Evolutionary conservation across 1,140 invertebrate species (phyloP).

Genomic region (Vanessa tameamea): DNA sequence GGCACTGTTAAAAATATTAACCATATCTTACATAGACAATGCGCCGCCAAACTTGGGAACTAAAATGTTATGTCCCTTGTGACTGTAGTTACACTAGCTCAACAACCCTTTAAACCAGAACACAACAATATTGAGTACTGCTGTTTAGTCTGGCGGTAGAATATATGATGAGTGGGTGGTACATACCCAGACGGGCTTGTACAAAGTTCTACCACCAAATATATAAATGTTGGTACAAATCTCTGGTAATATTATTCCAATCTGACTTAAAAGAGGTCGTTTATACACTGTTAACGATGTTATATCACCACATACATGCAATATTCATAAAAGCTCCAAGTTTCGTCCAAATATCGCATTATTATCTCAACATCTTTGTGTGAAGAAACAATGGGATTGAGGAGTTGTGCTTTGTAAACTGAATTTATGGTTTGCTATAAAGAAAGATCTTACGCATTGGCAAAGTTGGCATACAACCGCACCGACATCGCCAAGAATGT

Average conservation of each 20-base stretch:
- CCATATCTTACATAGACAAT: too few relatives aligned
- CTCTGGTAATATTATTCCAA: not conserved
- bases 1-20: too few relatives aligned
- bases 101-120: too few relatives aligned
- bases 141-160: too few relatives aligned
- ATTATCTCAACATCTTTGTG: constrained; percentile 35
- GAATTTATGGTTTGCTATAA: constrained; percentile 36
- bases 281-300: constrained; percentile 16
- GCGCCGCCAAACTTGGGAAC: too few relatives aligned
- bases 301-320: constrained; percentile 20
- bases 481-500: constrained; percentile 35
- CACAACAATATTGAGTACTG: too few relatives aligned
- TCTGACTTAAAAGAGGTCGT: not conserved
- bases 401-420: constrained; percentile 33
- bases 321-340: constrained; percentile 27
- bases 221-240: not conserved
- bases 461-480: constrained; percentile 37
- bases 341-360: constrained; percentile 33
- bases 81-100: too few relatives aligned
- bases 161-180: too few relatives aligned
- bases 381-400: constrained; percentile 44
- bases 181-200: too few relatives aligned
- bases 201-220: not conserved
- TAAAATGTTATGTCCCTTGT: too few relatives aligned
- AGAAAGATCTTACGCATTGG: constrained; percentile 33